Base-by-base conservation (phyloP, 2,113 vertebrate species). In the Fregetta grallaria region DNA sequence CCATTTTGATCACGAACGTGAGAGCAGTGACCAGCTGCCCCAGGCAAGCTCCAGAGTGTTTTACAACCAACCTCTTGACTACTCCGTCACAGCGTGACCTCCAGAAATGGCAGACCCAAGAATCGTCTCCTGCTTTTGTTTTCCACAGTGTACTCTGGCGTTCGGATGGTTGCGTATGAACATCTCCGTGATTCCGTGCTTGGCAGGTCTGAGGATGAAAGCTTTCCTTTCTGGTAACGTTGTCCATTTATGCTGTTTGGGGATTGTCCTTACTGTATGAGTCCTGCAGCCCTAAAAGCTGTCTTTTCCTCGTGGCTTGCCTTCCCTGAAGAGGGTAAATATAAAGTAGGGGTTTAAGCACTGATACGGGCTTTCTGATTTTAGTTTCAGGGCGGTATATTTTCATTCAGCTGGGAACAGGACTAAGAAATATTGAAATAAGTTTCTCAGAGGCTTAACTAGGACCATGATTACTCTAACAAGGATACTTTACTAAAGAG, bases 81-180 rank as follows among this genome's bases (percentile, higher is more conserved):
- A 62, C 15, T 82, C 34, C 56, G 5, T 74, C 50, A 40, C 21
- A 65, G 58, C 1, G 1, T 27, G 34, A 72, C 34, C 38, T 90
- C 40, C 42, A 71, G 58, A 61, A 76, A 65, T 21, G 40, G n/a
- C 62, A 92, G 23, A 44, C 11, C 36, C 59, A 53, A 89, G 42
- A 86, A 29, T 17, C 8, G 11, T 91, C 50, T 75, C 50, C 72
- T 88, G 34, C 36, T 95, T 90, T 96, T 59, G 91, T 86, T 91
- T 77, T 68, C 47, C 55, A 23, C 91, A 99, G 99, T 99, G 52
- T 99, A 99, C 94, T 98, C 98, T 6, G 99, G 99, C 7, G 98
- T 98, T 73, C 98, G 98, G 92, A 99, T 99, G 98, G 97, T 99
- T 58, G 97, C 95, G 3, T 99, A 99, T 0, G 99, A 99, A 94